Evolutionary conservation across 2,888 invertebrate genomes (phyloP), one percentile per base, ranked within the genome.

Genomic region (Argyra leucocephala): DNA sequence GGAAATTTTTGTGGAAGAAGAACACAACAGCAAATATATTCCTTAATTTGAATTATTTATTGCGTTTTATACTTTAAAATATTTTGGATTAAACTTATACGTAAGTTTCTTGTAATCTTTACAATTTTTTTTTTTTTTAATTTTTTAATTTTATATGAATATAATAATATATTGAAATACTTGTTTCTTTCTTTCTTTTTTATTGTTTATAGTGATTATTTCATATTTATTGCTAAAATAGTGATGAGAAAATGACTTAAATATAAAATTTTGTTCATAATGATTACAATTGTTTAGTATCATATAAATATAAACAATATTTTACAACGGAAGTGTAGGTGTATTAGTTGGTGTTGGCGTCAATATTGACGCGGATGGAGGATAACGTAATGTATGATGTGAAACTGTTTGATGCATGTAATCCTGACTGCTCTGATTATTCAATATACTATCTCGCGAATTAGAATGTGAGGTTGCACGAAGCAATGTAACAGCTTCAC

Each of bases 381-480:
- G 80, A 79, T 79, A 80, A 73, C 80, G 79, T 76, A 80, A 78
- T 76, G 80, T 80, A 70, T 80, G 80, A 74, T 80, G 80, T 74
- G 80, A 80, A 77, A 79, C 78, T 76, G 80, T 79, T 73, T 80
- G 80, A 74, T 80, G 80, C 74, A 80, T 77, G 73, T 75, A 85
- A 82, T 78, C 84, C 81, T 80, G 84, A 81, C 79, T 80, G 31
- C 9, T 61, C 68, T 79, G 79, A 80, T 80, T 80, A 78, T 80
- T 80, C 75, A 80, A 74, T 75, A 80, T 80, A 77, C 80, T 80
- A 78, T 85, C 85, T 74, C 84, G 81, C 71, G 84, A 84, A 75
- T 84, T 84, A 75, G 85, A 84, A 78, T 85, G 84, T 76, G 84
- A 84, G 75, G 85, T 84, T 73, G 85, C 83, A 74, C 84, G 83